Percentiles rank a stretch among this genome's conserved stretches.
Evolutionary conservation across 1,140 invertebrate genomes (phyloP).

Genomic region (Bradynema listronoti): DNA sequence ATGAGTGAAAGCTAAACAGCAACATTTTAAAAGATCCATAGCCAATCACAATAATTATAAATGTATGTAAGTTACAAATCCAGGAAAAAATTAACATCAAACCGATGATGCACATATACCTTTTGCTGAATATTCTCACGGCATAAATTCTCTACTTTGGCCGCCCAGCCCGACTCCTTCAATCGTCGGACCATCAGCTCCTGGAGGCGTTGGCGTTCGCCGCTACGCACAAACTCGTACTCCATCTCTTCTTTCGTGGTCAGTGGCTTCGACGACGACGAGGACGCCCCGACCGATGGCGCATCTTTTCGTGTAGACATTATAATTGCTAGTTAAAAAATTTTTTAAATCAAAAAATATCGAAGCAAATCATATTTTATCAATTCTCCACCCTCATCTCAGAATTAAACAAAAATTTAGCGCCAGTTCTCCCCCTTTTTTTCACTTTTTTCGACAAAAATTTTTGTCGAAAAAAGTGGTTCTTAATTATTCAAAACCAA

Average conservation of each 20-base stretch:
- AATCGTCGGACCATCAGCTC: conserved; percentile 9
- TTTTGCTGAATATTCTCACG: conserved; percentile 7
- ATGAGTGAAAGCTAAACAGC: background rate
- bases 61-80: background rate
- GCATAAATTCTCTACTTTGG: conserved; percentile 10
- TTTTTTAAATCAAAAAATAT: no score
- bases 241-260: conserved; percentile 19
- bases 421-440: no score
- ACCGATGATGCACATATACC: no score
- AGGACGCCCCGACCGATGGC: no score
- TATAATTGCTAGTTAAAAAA: no score
- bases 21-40: background rate
- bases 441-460: no score
- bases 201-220: conserved; percentile 19
- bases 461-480: no score
- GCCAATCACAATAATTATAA: background rate
- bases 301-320: no score
- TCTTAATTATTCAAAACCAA: no score
- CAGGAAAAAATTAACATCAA: background rate
- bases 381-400: no score
- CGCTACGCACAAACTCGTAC: conserved; percentile 9
- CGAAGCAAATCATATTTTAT: no score
- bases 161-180: conserved; percentile 13
- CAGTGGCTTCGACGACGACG: background rate
- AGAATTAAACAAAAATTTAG: no score